phyloP scores from a whole-genome alignment of 2,113 vertebrate genomes.

The Antechinus stuartii region DNA sequence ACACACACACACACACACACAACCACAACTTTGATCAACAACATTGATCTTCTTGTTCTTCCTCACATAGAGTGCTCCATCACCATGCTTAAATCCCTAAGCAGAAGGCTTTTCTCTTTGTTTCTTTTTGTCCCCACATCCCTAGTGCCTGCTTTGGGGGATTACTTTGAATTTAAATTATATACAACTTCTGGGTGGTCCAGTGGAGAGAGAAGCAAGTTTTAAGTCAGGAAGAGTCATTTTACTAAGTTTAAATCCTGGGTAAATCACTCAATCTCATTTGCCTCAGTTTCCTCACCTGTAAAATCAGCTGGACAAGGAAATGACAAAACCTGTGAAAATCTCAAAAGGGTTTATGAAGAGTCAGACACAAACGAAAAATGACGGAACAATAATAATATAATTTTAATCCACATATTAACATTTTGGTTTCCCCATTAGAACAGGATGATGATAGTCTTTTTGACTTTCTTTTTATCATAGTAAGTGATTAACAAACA shows the following conservation, averaged over 20 bases:
- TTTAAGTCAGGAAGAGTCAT: not conserved
- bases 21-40: not conserved
- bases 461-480: not conserved
- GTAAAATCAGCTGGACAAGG: not conserved
- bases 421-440: not conserved
- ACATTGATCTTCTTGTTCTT: not conserved
- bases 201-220: not conserved
- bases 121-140: not conserved
- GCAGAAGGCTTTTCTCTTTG: not conserved
- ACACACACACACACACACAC: not conserved
- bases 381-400: not conserved
- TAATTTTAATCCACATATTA: not conserved
- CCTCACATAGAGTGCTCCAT: not conserved
- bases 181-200: not conserved
- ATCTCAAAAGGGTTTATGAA: not conserved
- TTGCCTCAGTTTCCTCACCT: not conserved
- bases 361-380: not conserved
- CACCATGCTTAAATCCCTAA: not conserved
- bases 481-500: not conserved
- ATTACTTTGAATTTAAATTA: not conserved
- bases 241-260: not conserved
- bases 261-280: not conserved
- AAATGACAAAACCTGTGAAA: not conserved
- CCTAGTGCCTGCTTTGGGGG: not conserved
- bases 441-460: not conserved